Conservation (phyloP, 2,888 invertebrate species). For the Drepanosiphum platanoidis region DNA sequence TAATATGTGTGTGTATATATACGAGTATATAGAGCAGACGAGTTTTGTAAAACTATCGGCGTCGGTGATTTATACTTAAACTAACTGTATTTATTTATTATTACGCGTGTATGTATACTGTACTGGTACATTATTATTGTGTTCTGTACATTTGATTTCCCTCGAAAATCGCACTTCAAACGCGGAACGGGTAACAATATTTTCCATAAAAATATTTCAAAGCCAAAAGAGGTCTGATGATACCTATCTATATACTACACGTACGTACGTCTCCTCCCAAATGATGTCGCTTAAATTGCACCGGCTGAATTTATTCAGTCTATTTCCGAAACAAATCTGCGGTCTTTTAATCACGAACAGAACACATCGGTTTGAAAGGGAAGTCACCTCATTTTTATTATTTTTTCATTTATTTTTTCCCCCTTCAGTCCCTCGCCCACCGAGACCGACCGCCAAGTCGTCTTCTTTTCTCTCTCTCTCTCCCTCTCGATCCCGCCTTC, state of each 20-base stretch:
- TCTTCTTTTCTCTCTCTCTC: not conserved
- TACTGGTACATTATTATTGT: not conserved
- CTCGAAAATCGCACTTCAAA: conserved; percentile 6
- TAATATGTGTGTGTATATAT: not conserved
- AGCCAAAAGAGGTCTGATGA: conserved; percentile 15
- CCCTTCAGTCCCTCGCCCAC: not conserved
- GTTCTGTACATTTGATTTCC: too few relatives aligned
- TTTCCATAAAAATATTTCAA: conserved; percentile 36
- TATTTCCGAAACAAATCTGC: conserved; percentile 53
- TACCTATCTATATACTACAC: too few relatives aligned
- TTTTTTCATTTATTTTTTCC: not conserved
- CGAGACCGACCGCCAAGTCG: too few relatives aligned
- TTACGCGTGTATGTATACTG: not conserved
- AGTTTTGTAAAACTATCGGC: not conserved
- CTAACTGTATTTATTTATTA: conserved; percentile 12
- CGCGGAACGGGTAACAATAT: conserved; percentile 16
- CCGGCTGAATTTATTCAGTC: conserved; percentile 30
- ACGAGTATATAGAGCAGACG: not conserved
- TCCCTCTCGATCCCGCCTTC: not conserved
- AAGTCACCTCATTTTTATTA: conserved; percentile 5
- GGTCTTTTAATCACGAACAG: conserved; percentile 60
- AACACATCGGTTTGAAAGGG: conserved; percentile 49
- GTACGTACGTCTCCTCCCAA: conserved; percentile 38
- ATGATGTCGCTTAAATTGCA: conserved; percentile 43
- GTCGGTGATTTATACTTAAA: not conserved